Evolutionary conservation across 23 tunicate species (phyloP).

Genomic region (Styela clava): DNA sequence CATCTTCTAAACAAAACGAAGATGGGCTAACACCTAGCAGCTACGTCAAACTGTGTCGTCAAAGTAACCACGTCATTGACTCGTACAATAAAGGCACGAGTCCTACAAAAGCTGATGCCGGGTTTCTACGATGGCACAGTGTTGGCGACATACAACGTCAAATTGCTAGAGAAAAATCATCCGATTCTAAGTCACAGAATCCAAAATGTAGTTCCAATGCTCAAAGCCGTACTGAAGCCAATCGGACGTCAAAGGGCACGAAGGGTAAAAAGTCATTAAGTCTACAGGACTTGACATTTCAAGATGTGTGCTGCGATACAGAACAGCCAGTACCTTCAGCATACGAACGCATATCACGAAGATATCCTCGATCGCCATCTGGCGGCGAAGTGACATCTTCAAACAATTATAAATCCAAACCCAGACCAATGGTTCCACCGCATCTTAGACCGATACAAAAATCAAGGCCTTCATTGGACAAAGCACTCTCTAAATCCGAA

Average conservation of each 20-base stretch:
- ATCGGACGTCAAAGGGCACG: background rate
- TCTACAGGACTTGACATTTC: conserved; percentile 42
- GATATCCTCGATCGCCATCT: conserved; percentile 3
- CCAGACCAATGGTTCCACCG: background rate
- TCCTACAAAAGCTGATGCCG: background rate
- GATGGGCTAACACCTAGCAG: conserved; percentile 11
- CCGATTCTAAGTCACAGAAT: background rate
- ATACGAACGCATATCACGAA: background rate
- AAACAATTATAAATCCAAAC: background rate
- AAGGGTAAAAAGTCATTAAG: conserved; percentile 31
- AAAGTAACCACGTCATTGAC: background rate
- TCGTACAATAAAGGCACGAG: background rate
- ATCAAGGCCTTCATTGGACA: conserved; percentile 14
- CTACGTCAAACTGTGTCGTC: conserved; percentile 6
- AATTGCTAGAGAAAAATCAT: background rate
- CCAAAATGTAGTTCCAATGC: background rate
- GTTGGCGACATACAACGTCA: conserved; percentile 21
- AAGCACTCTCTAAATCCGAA: conserved; percentile 29
- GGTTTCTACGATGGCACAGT: conserved; percentile 22
- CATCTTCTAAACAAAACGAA: background rate
- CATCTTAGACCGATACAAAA: background rate
- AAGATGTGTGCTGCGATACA: background rate
- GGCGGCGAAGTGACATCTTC: background rate
- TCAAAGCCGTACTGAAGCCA: conserved; percentile 11
- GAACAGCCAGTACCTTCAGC: background rate